These are phyloP conservation scores for Eurytoma californica DNA, from an alignment of 2,888 invertebrate species.

Conservation along the genomic window DNA sequence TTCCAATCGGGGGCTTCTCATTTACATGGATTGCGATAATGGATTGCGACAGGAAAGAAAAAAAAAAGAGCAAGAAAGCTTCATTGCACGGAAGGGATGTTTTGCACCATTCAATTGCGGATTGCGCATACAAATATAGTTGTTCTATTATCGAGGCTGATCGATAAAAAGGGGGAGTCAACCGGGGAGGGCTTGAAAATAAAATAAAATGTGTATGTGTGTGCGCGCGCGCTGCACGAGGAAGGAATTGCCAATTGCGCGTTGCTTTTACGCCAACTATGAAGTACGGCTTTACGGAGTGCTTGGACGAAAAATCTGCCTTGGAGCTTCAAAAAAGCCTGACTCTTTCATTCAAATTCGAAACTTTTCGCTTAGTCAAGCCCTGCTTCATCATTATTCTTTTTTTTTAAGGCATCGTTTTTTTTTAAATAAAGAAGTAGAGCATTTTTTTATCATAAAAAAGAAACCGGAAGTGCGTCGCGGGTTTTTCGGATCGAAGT, in stretches of 20 bases:
- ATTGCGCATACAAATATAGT: constrained; percentile 35
- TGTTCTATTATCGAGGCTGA: constrained; percentile 30
- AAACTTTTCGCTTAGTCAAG: background rate
- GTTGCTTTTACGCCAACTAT: background rate
- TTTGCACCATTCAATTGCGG: constrained; percentile 30
- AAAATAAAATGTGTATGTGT: constrained; percentile 12
- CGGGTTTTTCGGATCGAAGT: background rate
- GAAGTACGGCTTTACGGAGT: background rate
- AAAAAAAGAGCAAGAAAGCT: constrained; percentile 17
- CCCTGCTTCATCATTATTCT: background rate
- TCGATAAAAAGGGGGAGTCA: constrained; percentile 20
- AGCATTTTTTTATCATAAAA: too few species aligned
- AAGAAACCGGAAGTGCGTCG: constrained; percentile 55
- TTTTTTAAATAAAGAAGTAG: too few species aligned
- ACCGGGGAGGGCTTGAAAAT: background rate
- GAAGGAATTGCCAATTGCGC: background rate
- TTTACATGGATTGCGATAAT: background rate
- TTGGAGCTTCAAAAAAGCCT: background rate
- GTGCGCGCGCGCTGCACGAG: background rate
- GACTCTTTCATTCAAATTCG: background rate
- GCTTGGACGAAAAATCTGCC: background rate
- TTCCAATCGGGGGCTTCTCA: constrained; percentile 7
- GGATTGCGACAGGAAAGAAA: background rate
- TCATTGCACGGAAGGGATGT: constrained; percentile 32
- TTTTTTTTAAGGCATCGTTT: too few species aligned